These are phyloP conservation scores for Entosphenus tridentatus DNA, from an alignment of 2,113 vertebrate genomes.

Conservation along the genomic window DNA sequence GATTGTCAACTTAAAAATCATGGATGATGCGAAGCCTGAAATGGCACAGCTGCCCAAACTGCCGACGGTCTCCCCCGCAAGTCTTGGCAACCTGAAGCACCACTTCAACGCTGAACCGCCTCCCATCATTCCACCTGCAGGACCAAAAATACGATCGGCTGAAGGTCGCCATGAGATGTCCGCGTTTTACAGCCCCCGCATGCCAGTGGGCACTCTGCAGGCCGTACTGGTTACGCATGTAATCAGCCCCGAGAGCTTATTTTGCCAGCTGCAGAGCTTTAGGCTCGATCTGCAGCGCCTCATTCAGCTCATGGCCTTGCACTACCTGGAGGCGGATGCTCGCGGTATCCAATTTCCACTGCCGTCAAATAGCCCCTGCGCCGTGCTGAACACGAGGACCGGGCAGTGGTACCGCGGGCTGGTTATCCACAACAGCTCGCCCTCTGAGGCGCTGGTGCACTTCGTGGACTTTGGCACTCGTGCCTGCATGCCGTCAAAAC, in stretches of 20 bases:
- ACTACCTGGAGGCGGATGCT: not conserved
- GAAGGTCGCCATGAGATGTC: not conserved
- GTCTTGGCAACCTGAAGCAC: no score
- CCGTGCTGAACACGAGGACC: not conserved
- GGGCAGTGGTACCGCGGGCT: not conserved
- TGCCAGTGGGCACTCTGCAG: not conserved
- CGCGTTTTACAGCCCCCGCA: not conserved
- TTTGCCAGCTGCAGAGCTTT: conserved; percentile 4
- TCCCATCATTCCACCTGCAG: no score
- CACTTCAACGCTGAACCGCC: no score
- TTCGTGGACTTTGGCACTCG: conserved; percentile 1
- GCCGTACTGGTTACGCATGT: not conserved
- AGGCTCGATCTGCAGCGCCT: not conserved
- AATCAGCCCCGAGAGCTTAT: not conserved
- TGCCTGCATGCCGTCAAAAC: not conserved
- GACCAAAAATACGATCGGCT: no score
- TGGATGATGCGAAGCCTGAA: no score
- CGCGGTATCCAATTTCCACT: not conserved
- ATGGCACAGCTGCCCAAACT: no score
- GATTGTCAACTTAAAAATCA: no score
- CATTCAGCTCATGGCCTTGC: not conserved
- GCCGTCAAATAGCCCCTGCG: not conserved
- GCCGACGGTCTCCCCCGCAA: no score
- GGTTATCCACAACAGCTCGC: not conserved
- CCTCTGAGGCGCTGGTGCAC: not conserved